phyloP scores from a whole-genome alignment of 2,888 invertebrate species.

The Morpho achilles region DNA sequence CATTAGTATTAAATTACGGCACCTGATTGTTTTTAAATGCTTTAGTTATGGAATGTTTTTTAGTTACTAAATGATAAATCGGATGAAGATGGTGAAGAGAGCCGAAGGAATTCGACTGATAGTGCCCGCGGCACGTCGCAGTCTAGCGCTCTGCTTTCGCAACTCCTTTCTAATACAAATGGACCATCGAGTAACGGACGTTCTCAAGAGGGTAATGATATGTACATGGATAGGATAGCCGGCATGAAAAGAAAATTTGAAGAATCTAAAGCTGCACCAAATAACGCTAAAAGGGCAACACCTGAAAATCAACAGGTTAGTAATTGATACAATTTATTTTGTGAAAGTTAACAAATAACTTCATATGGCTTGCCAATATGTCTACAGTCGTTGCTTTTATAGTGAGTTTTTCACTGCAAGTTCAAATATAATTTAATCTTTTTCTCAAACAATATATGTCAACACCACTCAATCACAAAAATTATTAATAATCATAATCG shows the following conservation, averaged over 20 bases:
- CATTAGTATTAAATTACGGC: too few species aligned
- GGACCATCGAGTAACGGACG: constrained; percentile 58
- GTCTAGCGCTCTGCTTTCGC: constrained; percentile 75
- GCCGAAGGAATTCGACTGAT: constrained; percentile 60
- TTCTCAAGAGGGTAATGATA: constrained; percentile 47
- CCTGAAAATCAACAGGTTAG: constrained; percentile 72
- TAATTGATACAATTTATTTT: not conserved
- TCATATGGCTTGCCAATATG: too few species aligned
- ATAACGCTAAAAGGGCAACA: constrained; percentile 77
- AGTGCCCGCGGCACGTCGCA: constrained; percentile 48
- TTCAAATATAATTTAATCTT: too few species aligned
- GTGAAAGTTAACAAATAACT: too few species aligned
- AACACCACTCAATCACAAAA: too few species aligned
- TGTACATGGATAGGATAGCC: constrained; percentile 56
- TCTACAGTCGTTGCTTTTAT: too few species aligned
- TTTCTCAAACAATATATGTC: too few species aligned
- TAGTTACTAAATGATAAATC: constrained; percentile 90
- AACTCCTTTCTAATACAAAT: constrained; percentile 61
- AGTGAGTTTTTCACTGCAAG: too few species aligned
- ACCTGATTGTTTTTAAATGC: too few species aligned
- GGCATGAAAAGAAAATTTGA: constrained; percentile 67
- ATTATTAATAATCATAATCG: too few species aligned
- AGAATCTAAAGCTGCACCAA: constrained; percentile 80
- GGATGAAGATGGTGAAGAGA: constrained; percentile 86
- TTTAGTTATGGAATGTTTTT: constrained; percentile 25